Conservation (phyloP, 2,888 invertebrate species). For the Nemoura dubitans region DNA sequence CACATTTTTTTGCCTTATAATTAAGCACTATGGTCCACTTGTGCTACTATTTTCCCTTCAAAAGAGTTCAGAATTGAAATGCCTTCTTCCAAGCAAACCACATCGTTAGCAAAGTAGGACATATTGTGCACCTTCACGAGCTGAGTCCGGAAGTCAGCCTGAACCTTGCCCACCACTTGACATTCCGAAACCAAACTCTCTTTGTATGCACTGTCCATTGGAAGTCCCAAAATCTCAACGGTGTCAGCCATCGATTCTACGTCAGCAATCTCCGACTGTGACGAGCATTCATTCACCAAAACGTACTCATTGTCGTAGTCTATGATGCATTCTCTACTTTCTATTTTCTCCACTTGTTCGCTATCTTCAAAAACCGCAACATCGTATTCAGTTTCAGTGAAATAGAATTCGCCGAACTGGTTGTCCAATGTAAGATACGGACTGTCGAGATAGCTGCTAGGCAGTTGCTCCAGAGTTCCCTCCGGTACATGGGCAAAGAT, state of each 20-base stretch:
- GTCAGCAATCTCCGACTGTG: background rate
- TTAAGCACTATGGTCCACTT: background rate
- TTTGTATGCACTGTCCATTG: background rate
- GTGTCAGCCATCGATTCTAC: background rate
- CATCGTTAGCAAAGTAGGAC: background rate
- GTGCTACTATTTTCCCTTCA: background rate
- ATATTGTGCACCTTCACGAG: background rate
- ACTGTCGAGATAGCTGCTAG: background rate
- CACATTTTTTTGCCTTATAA: too few relatives aligned
- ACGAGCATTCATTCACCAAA: background rate
- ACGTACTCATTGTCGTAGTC: background rate
- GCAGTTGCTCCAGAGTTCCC: background rate
- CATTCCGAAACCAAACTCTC: background rate
- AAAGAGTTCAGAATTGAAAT: background rate
- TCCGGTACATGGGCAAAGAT: background rate
- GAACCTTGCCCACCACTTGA: background rate
- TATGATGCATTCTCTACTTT: background rate
- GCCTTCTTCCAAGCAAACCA: background rate
- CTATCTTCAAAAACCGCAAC: background rate
- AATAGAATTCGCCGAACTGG: background rate
- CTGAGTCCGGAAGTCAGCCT: background rate
- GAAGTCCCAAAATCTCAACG: background rate
- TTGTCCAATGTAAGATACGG: background rate
- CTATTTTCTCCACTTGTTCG: background rate
- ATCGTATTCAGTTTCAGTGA: background rate